Base-by-base conservation (phyloP, 2,797 vertebrate genomes). In the Rhyacichthys aspro region DNA sequence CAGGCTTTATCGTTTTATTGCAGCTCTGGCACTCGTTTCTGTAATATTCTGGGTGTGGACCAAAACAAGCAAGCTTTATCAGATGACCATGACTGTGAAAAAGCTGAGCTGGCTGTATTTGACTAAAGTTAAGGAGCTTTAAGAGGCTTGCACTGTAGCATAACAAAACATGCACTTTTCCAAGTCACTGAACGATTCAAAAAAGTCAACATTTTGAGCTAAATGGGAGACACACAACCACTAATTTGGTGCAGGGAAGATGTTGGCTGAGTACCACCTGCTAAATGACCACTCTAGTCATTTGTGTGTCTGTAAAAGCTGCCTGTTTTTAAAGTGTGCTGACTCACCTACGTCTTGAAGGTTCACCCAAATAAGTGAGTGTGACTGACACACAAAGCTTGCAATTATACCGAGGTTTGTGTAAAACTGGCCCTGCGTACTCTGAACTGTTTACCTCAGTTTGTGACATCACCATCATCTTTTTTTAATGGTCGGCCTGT, bases 31-130 rank as follows among this genome's bases (percentile, higher is more conserved):
- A 83, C 73, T 84, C 80, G 70, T 74, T 81, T 59, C 69, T 63
- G 63, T 84, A 70, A 78, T 84, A 82, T 75, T 79, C 76, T 80
- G 87, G 90, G 90, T 67, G 86, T 69, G 58, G 86, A 86, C 86
- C 86, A 90, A 89, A 91, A 90, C 79, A 87, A 85, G 76, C 66
- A 54, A 1, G 39, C 69, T 78, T 89, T 89, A 90, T 91, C 88
- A 88, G 86, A 89, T 85, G 83, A 82, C 86, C 71, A 46, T 81
- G 80, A 67, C 64, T 79, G 76, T 50, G 67, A 82, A 81, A 59
- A 70, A 58, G 81, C 82, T 87, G 83, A 86, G 74, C 72, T 52
- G 66, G 83, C 79, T 72, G 47, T 63, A 84, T 67, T 78, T 74
- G 62, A 71, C 68, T 39, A 70, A 67, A 65, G 63, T 76, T 76